phyloP scores from a whole-genome alignment of 64 coral and sea anemone genomes.

The Catalaphyllia jardinei region DNA sequence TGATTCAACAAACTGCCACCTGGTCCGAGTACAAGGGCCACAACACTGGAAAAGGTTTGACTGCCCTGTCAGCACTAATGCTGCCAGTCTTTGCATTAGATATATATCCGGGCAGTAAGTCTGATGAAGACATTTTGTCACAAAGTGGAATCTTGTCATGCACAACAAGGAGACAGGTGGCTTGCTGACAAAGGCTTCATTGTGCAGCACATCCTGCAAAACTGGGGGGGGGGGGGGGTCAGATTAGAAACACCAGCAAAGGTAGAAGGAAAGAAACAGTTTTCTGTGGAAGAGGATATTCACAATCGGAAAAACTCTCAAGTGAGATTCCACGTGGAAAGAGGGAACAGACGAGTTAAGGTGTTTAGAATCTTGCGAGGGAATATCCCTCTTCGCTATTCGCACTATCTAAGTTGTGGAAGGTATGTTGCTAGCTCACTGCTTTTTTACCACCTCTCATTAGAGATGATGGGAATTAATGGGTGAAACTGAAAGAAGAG shows the following conservation, averaged over 20 bases:
- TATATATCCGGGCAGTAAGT: constrained; percentile 61
- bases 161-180: constrained; percentile 55
- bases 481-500: too few relatives aligned
- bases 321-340: constrained; percentile 48
- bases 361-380: constrained; percentile 55
- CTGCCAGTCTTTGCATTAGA: not conserved
- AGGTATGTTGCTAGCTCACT: constrained; percentile 66
- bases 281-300: constrained; percentile 54
- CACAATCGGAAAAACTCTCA: constrained; percentile 54
- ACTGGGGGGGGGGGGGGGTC: constrained; percentile 58
- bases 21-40: too few relatives aligned
- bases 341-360: constrained; percentile 33
- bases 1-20: not conserved
- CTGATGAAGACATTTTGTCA: constrained; percentile 53
- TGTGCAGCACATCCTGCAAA: constrained; percentile 69
- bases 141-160: constrained; percentile 58
- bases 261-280: constrained; percentile 64
- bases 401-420: constrained; percentile 63
- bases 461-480: not conserved
- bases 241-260: constrained; percentile 69
- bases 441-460: constrained; percentile 61
- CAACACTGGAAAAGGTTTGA: not conserved
- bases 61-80: not conserved
- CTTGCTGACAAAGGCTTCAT: constrained; percentile 76
- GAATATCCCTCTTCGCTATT: constrained; percentile 40